phyloP scores from a whole-genome alignment of 1,140 invertebrate species.

The Drosophila ficusphila region DNA sequence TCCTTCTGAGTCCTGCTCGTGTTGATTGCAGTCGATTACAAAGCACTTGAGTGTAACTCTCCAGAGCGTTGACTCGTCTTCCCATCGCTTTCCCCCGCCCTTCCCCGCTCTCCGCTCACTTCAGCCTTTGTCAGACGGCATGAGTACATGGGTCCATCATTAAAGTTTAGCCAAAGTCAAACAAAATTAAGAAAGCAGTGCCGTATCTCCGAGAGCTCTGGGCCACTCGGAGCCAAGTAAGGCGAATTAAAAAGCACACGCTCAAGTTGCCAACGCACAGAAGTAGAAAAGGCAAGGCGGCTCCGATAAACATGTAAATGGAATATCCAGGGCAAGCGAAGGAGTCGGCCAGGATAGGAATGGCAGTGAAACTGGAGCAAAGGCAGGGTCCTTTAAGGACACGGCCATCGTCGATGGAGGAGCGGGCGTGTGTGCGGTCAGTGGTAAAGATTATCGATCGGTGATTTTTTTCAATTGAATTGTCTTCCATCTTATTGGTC shows the following conservation, averaged over 20 bases:
- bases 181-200: slow-evolving; percentile 73
- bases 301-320: slow-evolving; percentile 48
- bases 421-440: slow-evolving; percentile 61
- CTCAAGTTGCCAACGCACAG: slow-evolving; percentile 32
- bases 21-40: slow-evolving; percentile 75
- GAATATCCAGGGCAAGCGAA: slow-evolving; percentile 5
- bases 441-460: slow-evolving; percentile 76
- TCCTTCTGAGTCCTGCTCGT: slow-evolving; percentile 46
- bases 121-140: slow-evolving; percentile 38
- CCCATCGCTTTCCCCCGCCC: neutral
- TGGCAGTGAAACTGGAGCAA: slow-evolving; percentile 14
- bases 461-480: slow-evolving; percentile 83
- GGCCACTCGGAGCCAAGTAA: slow-evolving; percentile 64
- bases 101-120: slow-evolving; percentile 1
- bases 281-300: slow-evolving; percentile 7
- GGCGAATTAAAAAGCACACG: slow-evolving; percentile 75
- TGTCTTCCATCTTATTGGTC: slow-evolving; percentile 82
- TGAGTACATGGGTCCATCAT: slow-evolving; percentile 63
- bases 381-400: slow-evolving; percentile 50
- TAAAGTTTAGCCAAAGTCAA: slow-evolving; percentile 77
- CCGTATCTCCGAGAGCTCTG: slow-evolving; percentile 27
- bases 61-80: slow-evolving; percentile 24
- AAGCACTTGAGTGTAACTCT: slow-evolving; percentile 56
- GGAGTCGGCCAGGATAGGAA: no score
- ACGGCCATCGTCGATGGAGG: slow-evolving; percentile 31